Evolutionary conservation across 2,797 vertebrate genomes (phyloP).

Genomic region (Coreius guichenoti): DNA sequence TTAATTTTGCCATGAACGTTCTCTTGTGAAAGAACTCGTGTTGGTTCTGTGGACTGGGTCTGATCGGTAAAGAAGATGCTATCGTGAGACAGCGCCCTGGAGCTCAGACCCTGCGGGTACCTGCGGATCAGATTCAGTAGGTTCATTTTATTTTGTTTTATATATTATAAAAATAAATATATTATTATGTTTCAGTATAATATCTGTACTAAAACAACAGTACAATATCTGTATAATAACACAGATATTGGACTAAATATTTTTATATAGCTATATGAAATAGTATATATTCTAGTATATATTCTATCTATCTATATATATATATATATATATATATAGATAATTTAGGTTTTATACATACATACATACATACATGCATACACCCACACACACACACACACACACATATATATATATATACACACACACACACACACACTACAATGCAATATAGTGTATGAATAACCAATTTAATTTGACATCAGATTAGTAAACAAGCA

Average conservation of each 20-base stretch:
- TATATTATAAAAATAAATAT: too few relatives aligned
- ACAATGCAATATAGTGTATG: not conserved
- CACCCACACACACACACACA: not conserved
- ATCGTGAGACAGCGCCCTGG: conserved; percentile 87
- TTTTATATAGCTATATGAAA: not conserved
- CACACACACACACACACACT: not conserved
- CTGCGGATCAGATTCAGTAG: conserved; percentile 70
- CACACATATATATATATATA: too few relatives aligned
- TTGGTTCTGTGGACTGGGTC: conserved; percentile 74
- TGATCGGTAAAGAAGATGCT: conserved; percentile 88
- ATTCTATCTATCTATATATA: too few relatives aligned
- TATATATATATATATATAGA: not conserved
- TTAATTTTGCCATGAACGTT: conserved; percentile 84
- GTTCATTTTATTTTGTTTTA: conserved; percentile 11
- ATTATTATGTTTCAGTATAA: not conserved
- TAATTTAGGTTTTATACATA: not conserved
- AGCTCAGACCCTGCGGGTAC: conserved; percentile 76
- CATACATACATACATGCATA: too few relatives aligned
- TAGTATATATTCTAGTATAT: not conserved
- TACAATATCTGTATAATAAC: not conserved
- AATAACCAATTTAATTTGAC: not conserved
- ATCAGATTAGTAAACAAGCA: not conserved
- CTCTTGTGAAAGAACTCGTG: conserved; percentile 86
- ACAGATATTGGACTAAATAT: not conserved
- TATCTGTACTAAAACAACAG: not conserved